Evolutionary conservation across 2,888 invertebrate genomes (phyloP).

Genomic region (Epistrophe grossulariae): DNA sequence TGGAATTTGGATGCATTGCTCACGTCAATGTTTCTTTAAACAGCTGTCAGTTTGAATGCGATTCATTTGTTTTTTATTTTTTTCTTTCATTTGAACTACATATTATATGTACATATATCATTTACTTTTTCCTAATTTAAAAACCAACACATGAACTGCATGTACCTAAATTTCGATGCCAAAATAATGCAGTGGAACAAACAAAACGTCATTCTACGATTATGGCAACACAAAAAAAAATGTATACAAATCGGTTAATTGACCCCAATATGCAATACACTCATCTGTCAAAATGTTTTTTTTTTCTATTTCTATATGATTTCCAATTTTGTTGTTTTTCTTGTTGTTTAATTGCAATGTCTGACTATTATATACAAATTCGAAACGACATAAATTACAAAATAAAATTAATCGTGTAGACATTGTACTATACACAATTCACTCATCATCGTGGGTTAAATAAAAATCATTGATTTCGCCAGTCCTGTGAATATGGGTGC

Average conservation of each 20-base stretch:
- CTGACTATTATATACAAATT: background rate
- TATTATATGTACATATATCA: too few relatives aligned
- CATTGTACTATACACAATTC: background rate
- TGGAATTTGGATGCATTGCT: background rate
- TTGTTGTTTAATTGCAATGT: background rate
- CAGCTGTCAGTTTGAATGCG: background rate
- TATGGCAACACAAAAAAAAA: slow-evolving; percentile 3
- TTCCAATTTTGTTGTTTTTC: background rate
- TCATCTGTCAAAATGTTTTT: slow-evolving; percentile 7
- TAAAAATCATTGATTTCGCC: slow-evolving; percentile 5
- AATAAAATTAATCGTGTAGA: slow-evolving; percentile 41
- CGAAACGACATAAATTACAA: slow-evolving; percentile 27
- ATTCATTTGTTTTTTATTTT: background rate
- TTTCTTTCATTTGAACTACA: too few relatives aligned
- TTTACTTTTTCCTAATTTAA: background rate
- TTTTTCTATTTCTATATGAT: background rate
- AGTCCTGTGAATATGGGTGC: background rate
- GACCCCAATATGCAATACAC: background rate
- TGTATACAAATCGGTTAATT: background rate
- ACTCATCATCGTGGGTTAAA: background rate
- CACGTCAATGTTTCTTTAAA: background rate
- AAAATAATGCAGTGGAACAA: slow-evolving; percentile 17
- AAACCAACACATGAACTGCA: slow-evolving; percentile 1
- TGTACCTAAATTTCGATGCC: slow-evolving; percentile 3
- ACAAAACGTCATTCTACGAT: slow-evolving; percentile 3